A percentile compares a stretch with the other conserved stretches of the same genome.
These are phyloP conservation scores for Heliangelus exortis DNA, from an alignment of 2,797 vertebrate species.

Conservation along the genomic window DNA sequence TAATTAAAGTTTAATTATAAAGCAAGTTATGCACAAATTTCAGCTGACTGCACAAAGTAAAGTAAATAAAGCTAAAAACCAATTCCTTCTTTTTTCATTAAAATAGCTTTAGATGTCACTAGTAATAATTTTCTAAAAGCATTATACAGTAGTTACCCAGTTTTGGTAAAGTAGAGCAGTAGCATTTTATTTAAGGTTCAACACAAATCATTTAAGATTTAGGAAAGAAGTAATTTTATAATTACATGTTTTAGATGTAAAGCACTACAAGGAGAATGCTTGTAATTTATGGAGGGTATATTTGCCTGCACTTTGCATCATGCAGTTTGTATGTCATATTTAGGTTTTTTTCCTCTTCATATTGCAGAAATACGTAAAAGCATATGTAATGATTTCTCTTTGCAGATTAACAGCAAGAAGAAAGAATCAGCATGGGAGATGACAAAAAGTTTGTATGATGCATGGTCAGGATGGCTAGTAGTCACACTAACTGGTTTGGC, in stretches of 20 bases:
- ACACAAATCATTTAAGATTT: background rate
- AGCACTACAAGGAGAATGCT: background rate
- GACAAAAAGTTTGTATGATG: constrained; percentile 95
- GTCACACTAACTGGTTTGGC: constrained; percentile 96
- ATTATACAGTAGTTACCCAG: background rate
- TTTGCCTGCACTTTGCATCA: background rate
- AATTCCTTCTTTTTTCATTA: background rate
- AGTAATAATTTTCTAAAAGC: background rate
- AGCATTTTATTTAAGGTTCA: background rate
- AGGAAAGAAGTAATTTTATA: background rate
- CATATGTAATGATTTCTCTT: constrained; percentile 38
- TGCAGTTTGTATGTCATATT: background rate
- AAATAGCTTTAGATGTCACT: background rate
- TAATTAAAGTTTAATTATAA: background rate
- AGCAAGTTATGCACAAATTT: background rate
- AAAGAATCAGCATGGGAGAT: constrained; percentile 99
- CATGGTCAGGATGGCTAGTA: constrained; percentile 98
- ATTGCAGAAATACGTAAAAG: background rate
- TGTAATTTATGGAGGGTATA: background rate
- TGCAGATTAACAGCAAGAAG: constrained; percentile 98
- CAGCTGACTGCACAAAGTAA: background rate
- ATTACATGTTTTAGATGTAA: background rate
- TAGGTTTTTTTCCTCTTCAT: background rate
- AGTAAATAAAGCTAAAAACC: background rate
- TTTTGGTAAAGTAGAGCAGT: background rate